Base-by-base conservation (phyloP, 2,113 vertebrate genomes). In the Echinops telfairi region DNA sequence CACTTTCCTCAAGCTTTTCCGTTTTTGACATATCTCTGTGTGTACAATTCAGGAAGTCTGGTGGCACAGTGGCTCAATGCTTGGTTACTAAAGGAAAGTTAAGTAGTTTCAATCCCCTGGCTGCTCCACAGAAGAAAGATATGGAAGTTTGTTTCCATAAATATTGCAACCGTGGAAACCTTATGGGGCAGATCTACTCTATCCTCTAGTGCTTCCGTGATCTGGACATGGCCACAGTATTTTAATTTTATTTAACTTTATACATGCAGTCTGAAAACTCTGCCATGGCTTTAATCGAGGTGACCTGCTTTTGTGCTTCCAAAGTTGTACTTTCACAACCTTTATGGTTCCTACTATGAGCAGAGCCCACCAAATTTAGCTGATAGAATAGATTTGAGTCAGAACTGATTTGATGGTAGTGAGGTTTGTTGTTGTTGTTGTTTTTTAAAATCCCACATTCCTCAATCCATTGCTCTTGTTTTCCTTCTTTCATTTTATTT, bases 1-100 rank as follows among this genome's bases (percentile, higher is more conserved):
- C 68, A 86, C 31, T 86, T 95, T 92, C 47, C 36, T 90, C 6
- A 78, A 85, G 25, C 57, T 31, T 94, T 88, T 87, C 22, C 27
- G 1, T 70, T 62, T 22, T 62, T 22, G 87, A 62, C 9, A 90
- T 81, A 27, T 84, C 31, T 80, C 31, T 70, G 5, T n/a, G 15
- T 71, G 31, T 33, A 71, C 31, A 33, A 19, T 71, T 25, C 33
- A 71, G 68, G n/a, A 71, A 5, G 31, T 4, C 68, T 71, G 68
- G 16, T 71, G 68, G n/a, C 68, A 71, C 4, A 71, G 31, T 71
- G 68, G 31, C 17, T 71, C 33, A 33, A 12, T 71, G 68, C n/a
- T 33, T 33, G 31, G 15, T 11, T 71, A n/a, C 68, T 71, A 33
- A 71, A 16, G 14, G 23, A 71, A 71, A 71, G 14, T 14, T 71